Conservation (phyloP, 2,797 vertebrate genomes). For the Lagocephalus sceleratus region DNA sequence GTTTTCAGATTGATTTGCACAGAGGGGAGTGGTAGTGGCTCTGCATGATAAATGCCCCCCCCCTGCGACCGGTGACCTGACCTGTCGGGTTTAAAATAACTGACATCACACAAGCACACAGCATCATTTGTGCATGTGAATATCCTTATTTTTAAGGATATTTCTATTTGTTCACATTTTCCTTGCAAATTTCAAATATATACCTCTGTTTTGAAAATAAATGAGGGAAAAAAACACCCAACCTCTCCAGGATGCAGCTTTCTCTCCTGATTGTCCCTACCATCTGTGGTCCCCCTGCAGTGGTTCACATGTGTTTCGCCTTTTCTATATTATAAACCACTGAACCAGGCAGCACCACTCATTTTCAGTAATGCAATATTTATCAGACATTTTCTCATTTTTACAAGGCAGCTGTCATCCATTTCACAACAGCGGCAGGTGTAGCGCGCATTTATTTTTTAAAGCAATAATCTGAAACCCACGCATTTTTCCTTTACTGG, state of each 20-base stretch:
- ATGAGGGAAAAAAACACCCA: no score
- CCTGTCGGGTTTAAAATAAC: conserved; percentile 28
- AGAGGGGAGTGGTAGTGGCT: conserved; percentile 24
- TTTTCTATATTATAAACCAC: conserved; percentile 59
- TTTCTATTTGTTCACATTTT: no score
- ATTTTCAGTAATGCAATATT: conserved; percentile 67
- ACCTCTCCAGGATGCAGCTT: not conserved
- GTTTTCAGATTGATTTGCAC: conserved; percentile 45
- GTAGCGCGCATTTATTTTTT: conserved; percentile 30
- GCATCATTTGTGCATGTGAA: not conserved
- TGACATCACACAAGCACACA: conserved; percentile 7
- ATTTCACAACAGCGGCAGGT: conserved; percentile 28
- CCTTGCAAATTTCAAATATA: no score
- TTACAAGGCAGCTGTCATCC: conserved; percentile 62
- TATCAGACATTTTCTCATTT: conserved; percentile 56
- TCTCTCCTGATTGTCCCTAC: not conserved
- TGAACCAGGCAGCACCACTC: conserved; percentile 57
- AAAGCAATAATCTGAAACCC: conserved; percentile 56
- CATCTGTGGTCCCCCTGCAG: conserved; percentile 16
- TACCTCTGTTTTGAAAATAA: not conserved
- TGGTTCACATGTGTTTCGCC: conserved; percentile 22
- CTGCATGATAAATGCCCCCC: conserved; percentile 42
- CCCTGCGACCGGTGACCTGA: conserved; percentile 31
- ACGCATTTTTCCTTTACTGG: conserved; percentile 63
- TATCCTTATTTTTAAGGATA: not conserved